Percentiles rank a stretch among this genome's conserved stretches.
These are phyloP conservation scores for Charaxes varanes DNA, from an alignment of 1,140 invertebrate species.

Conservation along the genomic window DNA sequence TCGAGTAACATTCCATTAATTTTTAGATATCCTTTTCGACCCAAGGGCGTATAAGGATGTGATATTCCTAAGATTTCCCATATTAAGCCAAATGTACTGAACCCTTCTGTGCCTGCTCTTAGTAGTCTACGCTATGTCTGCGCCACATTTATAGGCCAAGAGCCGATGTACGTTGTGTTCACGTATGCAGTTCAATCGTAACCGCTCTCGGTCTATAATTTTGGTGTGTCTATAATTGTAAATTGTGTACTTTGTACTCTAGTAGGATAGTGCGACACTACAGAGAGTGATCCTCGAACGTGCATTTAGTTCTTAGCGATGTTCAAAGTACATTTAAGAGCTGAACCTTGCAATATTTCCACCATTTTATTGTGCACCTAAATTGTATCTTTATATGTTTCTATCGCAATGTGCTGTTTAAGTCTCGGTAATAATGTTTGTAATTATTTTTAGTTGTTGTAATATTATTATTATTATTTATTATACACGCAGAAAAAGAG, in stretches of 20 bases:
- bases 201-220: constrained; percentile 20
- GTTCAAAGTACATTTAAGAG: constrained; percentile 7
- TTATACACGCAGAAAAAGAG: constrained; percentile 2
- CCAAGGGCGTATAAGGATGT: constrained; percentile 57
- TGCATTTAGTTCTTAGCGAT: constrained; percentile 25
- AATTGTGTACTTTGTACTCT: constrained; percentile 11
- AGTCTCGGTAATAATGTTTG: neutral
- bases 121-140: constrained; percentile 50
- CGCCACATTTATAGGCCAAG: constrained; percentile 4
- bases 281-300: constrained; percentile 21
- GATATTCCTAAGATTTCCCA: constrained; percentile 62
- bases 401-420: constrained; percentile 1
- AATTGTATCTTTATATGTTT: no score
- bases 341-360: constrained; percentile 6
- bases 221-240: constrained; percentile 12
- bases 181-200: neutral
- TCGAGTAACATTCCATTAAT: constrained; percentile 54
- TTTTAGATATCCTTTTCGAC: constrained; percentile 17
- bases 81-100: constrained; percentile 71
- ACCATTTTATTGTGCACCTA: constrained; percentile 4
- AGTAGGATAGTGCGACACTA: constrained; percentile 9
- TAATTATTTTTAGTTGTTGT: no score
- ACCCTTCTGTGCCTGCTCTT: constrained; percentile 70
- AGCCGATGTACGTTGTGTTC: constrained; percentile 3
- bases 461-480: no score